A percentile compares a stretch with the other conserved stretches of the same genome.
Conservation (phyloP, 1,140 invertebrate genomes). For the Colletes gigas region DNA sequence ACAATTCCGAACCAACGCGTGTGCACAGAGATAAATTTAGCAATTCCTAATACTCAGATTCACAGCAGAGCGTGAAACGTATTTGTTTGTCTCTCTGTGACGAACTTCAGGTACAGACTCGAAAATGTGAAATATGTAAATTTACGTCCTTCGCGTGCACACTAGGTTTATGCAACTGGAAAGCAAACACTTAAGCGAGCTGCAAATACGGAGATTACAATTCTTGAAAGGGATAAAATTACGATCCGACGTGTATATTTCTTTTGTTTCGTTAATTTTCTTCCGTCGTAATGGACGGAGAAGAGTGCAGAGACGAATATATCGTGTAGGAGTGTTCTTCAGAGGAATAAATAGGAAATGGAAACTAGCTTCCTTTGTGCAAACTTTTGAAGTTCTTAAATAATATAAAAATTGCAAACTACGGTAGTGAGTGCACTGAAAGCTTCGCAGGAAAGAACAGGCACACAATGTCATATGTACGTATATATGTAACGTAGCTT, state of each 20-base stretch:
- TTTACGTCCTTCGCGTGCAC: not conserved
- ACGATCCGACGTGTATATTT: not conserved
- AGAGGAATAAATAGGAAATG: not conserved
- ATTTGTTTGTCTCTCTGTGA: not conserved
- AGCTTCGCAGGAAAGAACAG: not conserved
- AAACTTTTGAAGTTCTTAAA: slow-evolving; percentile 9
- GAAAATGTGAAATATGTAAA: not conserved
- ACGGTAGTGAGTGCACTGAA: too few species aligned
- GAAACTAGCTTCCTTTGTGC: slow-evolving; percentile 5
- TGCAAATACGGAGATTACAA: not conserved
- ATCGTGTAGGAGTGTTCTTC: too few species aligned
- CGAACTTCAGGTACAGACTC: not conserved
- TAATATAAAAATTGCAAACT: slow-evolving; percentile 28
- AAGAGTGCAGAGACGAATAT: too few species aligned
- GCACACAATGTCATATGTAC: not conserved
- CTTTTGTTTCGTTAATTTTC: too few species aligned
- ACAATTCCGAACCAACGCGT: not conserved
- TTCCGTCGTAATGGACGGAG: not conserved
- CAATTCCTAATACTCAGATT: not conserved
- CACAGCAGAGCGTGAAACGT: not conserved
- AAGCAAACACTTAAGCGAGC: not conserved
- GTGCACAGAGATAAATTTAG: not conserved
- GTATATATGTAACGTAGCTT: not conserved
- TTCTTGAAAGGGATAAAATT: not conserved
- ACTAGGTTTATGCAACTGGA: not conserved